Evolutionary conservation across 2,797 vertebrate species (phyloP), one percentile per base, ranked within the genome.

Genomic region (Sardinella longiceps): DNA sequence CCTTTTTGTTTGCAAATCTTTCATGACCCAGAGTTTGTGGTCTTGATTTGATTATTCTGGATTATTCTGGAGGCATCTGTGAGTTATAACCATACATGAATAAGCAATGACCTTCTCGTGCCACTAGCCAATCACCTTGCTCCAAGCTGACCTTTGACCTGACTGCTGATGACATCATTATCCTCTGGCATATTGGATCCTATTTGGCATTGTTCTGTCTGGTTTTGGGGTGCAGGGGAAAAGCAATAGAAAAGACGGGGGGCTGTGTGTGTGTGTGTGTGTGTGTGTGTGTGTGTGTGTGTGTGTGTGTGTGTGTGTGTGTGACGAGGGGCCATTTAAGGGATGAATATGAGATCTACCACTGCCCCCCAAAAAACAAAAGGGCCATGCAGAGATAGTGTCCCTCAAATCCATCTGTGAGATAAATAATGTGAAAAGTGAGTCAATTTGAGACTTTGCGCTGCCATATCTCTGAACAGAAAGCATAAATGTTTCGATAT

Each of bases 121-220:
- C 70, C 70, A 77, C 37, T 9, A 37, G 33, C 70, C 70, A 77
- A 77, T 77, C 33, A 43, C 15, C 20, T 77, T 37, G 18, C 33
- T 77, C 37, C 37, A 23, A 23, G 37, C 37, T 77, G 70, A 77
- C 70, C 37, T 20, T 20, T 77, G 70, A 43, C 70, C 70, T 77
- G 70, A 77, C 70, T 77, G 70, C 70, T 77, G 70, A 77, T 77
- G 70, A 77, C 70, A 77, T 77, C 70, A 77, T 77, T 77, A 77
- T 77, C 33, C 37, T 23, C 14, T 77, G 70, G 70, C 70, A 77
- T 77, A 77, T 77, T 77, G 43, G 70, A 77, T 77, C 43, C 70
- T 77, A 77, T 77, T 77, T 43, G 70, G 33, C 33, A 77, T 77
- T 77, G 70, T 77, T 77, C 70, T 23, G 70, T 77, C 70, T 39